Base-by-base conservation (phyloP, 1,140 invertebrate species). In the Euglossa dilemma region DNA sequence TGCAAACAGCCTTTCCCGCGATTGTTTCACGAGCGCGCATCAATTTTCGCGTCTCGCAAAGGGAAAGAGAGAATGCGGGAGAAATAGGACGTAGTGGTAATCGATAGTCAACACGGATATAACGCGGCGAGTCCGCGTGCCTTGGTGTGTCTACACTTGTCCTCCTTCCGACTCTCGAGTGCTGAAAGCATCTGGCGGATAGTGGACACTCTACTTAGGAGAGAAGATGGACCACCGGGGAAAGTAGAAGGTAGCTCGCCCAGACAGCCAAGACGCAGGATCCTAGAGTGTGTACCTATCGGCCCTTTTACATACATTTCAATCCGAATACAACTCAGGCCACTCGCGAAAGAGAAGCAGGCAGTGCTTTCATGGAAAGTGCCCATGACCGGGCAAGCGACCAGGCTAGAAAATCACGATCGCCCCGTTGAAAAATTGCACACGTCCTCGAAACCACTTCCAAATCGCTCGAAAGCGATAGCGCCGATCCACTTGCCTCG, bases 191-290 rank as follows among this genome's bases (percentile, higher is more conserved):
- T 73, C 87, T 87, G 77, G 85, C 83, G 79, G 85, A 90, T 90
- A 91, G 90, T 90, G 90, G 91, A 91, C 90, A 89, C 86, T 91
- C 85, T 87, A 90, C 88, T 91, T 90, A 91, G 79, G 67, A 64
- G 57, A 85, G 74, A 78, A 77, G 80, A 83, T 78, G 80, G 80
- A 83, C 80, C 66, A 75, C 50, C 75, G 56, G 36, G 56, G 63
- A 54, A 67, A 66, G 84, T 50, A 67, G 61, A 83, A 52, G 45
- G 66, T 81, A 73, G 71, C 11, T 80, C 70, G 57, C 66, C 6
- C 45, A 52, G 74, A 73, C 45, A 54, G 74, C 72, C 47, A 66
- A 80, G 54, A 82, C 47, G 61, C 25, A 43, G 20, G 71, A 43
- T 36, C 7, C 45, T 75, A 52, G 70, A 81, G 57, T 86, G 80